These are phyloP conservation scores for Synchiropus splendidus DNA, from an alignment of 2,113 vertebrate genomes.

Conservation along the genomic window DNA sequence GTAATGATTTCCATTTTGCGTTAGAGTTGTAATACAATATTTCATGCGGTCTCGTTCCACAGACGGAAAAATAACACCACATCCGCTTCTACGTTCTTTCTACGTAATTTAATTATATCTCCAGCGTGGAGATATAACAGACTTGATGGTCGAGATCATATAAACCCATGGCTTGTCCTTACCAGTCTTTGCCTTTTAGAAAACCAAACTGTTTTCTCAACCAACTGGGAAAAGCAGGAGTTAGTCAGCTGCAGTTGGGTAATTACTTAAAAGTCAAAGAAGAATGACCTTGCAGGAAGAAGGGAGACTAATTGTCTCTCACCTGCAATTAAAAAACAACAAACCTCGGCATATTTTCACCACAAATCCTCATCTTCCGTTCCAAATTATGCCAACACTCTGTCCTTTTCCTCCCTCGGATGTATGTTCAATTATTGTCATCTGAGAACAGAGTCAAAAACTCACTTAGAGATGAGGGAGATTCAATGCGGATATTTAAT, in stretches of 20 bases:
- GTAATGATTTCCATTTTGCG: slow-evolving; percentile 62
- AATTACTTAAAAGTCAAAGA: slow-evolving; percentile 55
- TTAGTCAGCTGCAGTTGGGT: slow-evolving; percentile 39
- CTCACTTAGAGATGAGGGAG: too few species aligned
- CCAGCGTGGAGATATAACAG: slow-evolving; percentile 11
- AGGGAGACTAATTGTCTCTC: slow-evolving; percentile 56
- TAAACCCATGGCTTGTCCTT: too few species aligned
- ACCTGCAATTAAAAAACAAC: slow-evolving; percentile 62
- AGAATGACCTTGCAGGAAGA: slow-evolving; percentile 41
- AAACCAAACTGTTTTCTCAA: slow-evolving; percentile 25
- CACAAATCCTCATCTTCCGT: slow-evolving; percentile 34
- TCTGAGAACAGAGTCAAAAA: too few species aligned
- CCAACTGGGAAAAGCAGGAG: slow-evolving; percentile 24
- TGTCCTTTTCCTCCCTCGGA: too few species aligned
- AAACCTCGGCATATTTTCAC: slow-evolving; percentile 44
- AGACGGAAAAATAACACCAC: slow-evolving; percentile 7
- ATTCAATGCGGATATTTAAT: slow-evolving; percentile 37
- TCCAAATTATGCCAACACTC: slow-evolving; percentile 26
- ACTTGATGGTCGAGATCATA: not conserved
- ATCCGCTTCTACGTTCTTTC: slow-evolving; percentile 14
- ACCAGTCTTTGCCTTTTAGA: slow-evolving; percentile 20
- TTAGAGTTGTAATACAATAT: slow-evolving; percentile 45
- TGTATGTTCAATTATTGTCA: too few species aligned
- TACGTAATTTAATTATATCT: slow-evolving; percentile 31
- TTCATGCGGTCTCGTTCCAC: slow-evolving; percentile 31